Percentiles rank a stretch among this genome's conserved stretches.
phyloP scores from a whole-genome alignment of 2,888 invertebrate genomes.

The Eueremaeus valkanovi region DNA sequence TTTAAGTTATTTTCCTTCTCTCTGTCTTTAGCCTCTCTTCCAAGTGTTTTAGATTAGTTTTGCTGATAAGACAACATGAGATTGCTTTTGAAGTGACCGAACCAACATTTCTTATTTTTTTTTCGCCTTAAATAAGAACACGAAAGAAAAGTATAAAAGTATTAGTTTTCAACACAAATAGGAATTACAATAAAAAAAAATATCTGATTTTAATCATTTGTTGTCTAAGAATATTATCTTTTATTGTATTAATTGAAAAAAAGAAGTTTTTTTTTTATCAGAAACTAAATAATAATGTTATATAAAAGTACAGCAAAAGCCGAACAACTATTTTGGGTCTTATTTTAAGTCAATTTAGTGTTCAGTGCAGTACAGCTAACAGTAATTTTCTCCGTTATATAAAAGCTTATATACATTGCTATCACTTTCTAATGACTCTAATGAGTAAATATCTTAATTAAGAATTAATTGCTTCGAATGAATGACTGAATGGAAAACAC shows the following conservation, averaged over 20 bases:
- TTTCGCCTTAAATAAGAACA: not conserved
- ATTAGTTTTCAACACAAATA: not conserved
- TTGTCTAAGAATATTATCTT: too few species aligned
- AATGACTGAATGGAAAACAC: not conserved
- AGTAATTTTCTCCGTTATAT: constrained; percentile 2
- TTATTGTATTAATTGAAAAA: too few species aligned
- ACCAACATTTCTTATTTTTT: not conserved
- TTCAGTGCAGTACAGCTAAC: too few species aligned
- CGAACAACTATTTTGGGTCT: too few species aligned
- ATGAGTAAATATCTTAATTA: constrained; percentile 9
- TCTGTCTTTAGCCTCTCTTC: not conserved
- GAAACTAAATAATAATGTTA: too few species aligned
- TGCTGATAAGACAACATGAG: not conserved
- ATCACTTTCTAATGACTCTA: constrained; percentile 5
- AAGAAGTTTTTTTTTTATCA: too few species aligned
- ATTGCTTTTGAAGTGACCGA: not conserved
- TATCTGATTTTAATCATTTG: too few species aligned
- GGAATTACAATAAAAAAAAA: not conserved
- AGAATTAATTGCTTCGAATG: constrained; percentile 6
- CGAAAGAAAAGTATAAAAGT: constrained; percentile 1
- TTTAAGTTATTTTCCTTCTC: not conserved
- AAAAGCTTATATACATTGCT: not conserved
- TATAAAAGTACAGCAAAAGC: too few species aligned
- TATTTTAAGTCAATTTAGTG: too few species aligned
- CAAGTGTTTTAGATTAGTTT: not conserved